Percentiles rank a stretch among this genome's conserved stretches.
phyloP scores from a whole-genome alignment of 2,888 invertebrate species.

The Nowickia ferox region DNA sequence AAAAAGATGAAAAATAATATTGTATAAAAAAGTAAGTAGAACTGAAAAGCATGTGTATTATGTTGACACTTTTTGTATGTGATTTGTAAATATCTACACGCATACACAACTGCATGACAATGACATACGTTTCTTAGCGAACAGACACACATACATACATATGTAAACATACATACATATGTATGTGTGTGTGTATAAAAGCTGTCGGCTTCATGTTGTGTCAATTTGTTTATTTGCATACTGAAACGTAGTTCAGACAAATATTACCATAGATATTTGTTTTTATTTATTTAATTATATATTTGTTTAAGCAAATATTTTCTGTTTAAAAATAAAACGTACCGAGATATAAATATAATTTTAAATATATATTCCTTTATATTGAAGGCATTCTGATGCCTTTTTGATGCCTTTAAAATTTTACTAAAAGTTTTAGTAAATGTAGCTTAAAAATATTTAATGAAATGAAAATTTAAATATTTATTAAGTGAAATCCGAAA shows the following conservation, averaged over 20 bases:
- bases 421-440: constrained; percentile 6
- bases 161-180: background rate
- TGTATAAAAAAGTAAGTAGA: constrained; percentile 23
- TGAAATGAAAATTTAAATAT: constrained; percentile 18
- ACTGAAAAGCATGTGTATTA: constrained; percentile 68
- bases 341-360: background rate
- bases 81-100: constrained; percentile 59
- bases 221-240: constrained; percentile 47
- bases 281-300: constrained; percentile 62
- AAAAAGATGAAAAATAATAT: constrained; percentile 35
- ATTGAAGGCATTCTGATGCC: background rate
- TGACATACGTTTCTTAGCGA: background rate
- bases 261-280: constrained; percentile 53
- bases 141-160: background rate
- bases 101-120: background rate
- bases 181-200: background rate
- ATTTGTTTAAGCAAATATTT: constrained; percentile 59
- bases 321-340: constrained; percentile 6
- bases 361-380: background rate
- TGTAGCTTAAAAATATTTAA: constrained; percentile 5
- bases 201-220: constrained; percentile 35
- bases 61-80: constrained; percentile 70
- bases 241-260: constrained; percentile 20
- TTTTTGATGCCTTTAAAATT: constrained; percentile 9
- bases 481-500: constrained; percentile 15